Evolutionary conservation across 1,140 invertebrate genomes (phyloP), one percentile per base, ranked within the genome.

Genomic region (Platorchestia sp.): DNA sequence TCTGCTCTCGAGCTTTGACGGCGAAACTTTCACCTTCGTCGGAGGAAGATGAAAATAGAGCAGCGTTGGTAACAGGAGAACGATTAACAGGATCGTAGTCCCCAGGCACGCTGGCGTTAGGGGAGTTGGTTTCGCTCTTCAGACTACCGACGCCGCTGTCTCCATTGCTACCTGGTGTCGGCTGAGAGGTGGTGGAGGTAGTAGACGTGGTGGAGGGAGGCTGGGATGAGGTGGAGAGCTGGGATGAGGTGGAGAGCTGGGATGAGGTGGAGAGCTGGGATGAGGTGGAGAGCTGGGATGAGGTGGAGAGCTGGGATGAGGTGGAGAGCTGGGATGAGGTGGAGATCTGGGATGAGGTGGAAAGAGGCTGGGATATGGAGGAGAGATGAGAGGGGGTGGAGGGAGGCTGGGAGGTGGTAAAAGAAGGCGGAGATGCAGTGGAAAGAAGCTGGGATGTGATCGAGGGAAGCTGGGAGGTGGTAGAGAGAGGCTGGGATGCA

Each of bases 101-200:
- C 42, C 51, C 45, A 22, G 59, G 27, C 27, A 51, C 45, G 75
- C 7, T 89, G 36, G 44, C 5, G 47, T 59, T 89, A 40, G 87
- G 93, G 45, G 53, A 91, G 45, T 75, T 95, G 36, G 42, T 93
- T 53, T 43, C 51, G 44, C 93, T 95, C 43, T 93, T 51, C 36
- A 95, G 44, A n/a, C 44, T 95, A 14, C 43, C 40, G 10, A 93
- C 91, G 45, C 91, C 44, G 42, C 59, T 95, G 95, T 95, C 75
- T 0, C 27, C 87, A 86, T 86, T 41, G 87, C 45, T 47, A 0
- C 42, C 45, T 22, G 59, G 27, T 75, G 59, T 75, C 59, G 59
- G 59, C 27, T 7, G 6, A 36, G 41, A 1, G 87, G 7, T 5
- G 41, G 87, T 89, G 41, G 87, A 41, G 10, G 87, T 14, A 36